These are phyloP conservation scores for Cirrhinus molitorella DNA, from an alignment of 2,797 vertebrate species.

Conservation along the genomic window DNA sequence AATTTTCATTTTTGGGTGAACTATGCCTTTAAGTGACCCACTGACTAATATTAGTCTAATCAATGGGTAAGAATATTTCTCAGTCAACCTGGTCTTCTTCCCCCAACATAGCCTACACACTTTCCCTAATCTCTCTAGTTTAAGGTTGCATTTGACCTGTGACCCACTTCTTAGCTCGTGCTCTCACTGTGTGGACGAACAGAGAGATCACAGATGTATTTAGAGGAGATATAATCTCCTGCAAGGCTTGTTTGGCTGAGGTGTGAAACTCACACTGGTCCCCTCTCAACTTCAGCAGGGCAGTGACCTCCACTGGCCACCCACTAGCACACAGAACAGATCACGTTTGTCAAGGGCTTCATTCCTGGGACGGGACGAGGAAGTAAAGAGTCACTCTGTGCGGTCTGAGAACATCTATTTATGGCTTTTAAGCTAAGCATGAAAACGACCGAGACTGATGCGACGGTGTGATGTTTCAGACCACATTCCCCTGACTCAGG, in stretches of 20 bases:
- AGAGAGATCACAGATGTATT: conserved; percentile 40
- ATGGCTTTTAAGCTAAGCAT: conserved; percentile 36
- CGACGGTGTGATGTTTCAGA: conserved; percentile 45
- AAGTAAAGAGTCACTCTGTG: conserved; percentile 40
- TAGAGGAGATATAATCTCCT: conserved; percentile 37
- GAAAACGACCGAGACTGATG: conserved; percentile 43
- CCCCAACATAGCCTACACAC: background rate
- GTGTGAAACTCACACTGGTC: conserved; percentile 49
- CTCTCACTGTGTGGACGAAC: background rate
- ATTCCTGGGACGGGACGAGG: conserved; percentile 24
- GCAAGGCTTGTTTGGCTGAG: conserved; percentile 44
- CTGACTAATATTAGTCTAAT: background rate
- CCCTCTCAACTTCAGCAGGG: conserved; percentile 34
- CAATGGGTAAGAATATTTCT: background rate
- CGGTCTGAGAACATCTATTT: conserved; percentile 41
- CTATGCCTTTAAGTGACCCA: background rate
- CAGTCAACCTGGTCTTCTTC: background rate
- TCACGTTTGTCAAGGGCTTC: conserved; percentile 13
- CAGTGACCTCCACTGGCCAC: conserved; percentile 51
- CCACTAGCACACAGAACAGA: conserved; percentile 38
- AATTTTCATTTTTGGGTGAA: too few species aligned
- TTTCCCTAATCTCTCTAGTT: conserved; percentile 17
- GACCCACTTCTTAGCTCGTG: conserved; percentile 7
- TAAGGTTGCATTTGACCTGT: conserved; percentile 5
- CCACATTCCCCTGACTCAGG: conserved; percentile 36